phyloP scores from a whole-genome alignment of 2,888 invertebrate species.

The Lamellibrachia columna region DNA sequence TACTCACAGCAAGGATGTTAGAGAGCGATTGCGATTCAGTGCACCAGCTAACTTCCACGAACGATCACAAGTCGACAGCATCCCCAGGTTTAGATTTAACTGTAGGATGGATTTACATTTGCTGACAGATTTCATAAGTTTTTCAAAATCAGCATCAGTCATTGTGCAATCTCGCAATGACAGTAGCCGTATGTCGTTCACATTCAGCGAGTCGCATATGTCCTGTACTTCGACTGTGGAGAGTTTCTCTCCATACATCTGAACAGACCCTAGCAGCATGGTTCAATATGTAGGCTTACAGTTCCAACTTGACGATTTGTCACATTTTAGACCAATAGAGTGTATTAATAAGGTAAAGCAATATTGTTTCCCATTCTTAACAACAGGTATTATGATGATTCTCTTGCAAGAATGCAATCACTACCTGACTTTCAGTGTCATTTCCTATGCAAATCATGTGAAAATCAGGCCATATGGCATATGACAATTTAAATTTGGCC shows the following conservation, averaged over 20 bases:
- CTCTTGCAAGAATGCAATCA: not conserved
- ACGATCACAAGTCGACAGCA: conserved; percentile 45
- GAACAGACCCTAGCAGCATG: conserved; percentile 33
- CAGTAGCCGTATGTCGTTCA: conserved; percentile 47
- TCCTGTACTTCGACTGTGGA: conserved; percentile 42
- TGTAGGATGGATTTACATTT: conserved; percentile 49
- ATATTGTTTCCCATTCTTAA: not conserved
- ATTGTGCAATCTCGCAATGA: conserved; percentile 53
- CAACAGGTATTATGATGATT: not conserved
- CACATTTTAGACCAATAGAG: not conserved
- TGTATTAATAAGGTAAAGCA: not conserved
- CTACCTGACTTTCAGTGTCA: not conserved
- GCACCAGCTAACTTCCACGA: conserved; percentile 49
- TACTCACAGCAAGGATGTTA: conserved; percentile 55
- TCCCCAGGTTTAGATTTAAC: conserved; percentile 52
- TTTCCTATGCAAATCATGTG: not conserved
- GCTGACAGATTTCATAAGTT: conserved; percentile 48
- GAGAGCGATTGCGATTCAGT: conserved; percentile 49
- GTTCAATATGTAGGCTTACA: not conserved
- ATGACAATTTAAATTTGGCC: not conserved
- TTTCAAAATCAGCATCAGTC: conserved; percentile 48
- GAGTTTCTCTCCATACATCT: conserved; percentile 33
- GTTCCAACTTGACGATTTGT: not conserved
- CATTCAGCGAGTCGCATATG: conserved; percentile 47
- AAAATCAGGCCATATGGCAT: not conserved